A percentile compares a stretch with the other conserved stretches of the same genome.
These are phyloP conservation scores for Chiloscyllium punctatum DNA, from an alignment of 2,797 vertebrate genomes.

Conservation along the genomic window DNA sequence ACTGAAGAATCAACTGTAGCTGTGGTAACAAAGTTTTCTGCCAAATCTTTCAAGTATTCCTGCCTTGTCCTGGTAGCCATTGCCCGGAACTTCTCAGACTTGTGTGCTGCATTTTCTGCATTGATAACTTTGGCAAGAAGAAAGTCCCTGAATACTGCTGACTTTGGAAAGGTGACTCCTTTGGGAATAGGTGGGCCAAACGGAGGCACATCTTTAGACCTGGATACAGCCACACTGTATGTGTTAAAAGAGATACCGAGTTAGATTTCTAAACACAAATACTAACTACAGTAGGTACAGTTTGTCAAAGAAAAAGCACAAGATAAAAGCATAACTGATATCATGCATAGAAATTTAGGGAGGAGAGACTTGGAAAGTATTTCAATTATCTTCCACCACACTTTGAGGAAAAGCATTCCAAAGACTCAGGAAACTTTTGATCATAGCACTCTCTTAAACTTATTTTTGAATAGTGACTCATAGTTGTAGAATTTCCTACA, in stretches of 20 bases:
- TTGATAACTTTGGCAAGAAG: slow-evolving; percentile 98
- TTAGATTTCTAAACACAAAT: background rate
- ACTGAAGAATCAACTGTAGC: slow-evolving; percentile 82
- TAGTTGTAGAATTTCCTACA: too few relatives aligned
- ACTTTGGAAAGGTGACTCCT: slow-evolving; percentile 94
- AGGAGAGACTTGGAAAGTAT: too few relatives aligned
- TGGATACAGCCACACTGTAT: slow-evolving; percentile 84
- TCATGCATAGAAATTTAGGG: too few relatives aligned
- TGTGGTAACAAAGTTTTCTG: slow-evolving; percentile 91
- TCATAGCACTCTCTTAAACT: too few relatives aligned
- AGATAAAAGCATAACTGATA: background rate
- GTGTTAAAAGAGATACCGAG: slow-evolving; percentile 6
- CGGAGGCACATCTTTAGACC: slow-evolving; percentile 92
- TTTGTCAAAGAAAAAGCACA: background rate
- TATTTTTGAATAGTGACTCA: too few relatives aligned
- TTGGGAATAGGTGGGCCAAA: slow-evolving; percentile 96
- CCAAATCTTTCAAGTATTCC: slow-evolving; percentile 93
- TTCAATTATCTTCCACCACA: too few relatives aligned
- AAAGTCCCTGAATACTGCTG: slow-evolving; percentile 98
- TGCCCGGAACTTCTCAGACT: slow-evolving; percentile 91
- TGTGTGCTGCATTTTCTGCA: slow-evolving; percentile 92
- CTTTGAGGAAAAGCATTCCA: too few relatives aligned
- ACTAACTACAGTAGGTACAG: background rate
- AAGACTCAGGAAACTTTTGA: too few relatives aligned
- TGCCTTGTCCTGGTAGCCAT: slow-evolving; percentile 94